Evolutionary conservation across 2,113 vertebrate genomes (phyloP).

Genomic region (Pelvicachromis taeniatus): DNA sequence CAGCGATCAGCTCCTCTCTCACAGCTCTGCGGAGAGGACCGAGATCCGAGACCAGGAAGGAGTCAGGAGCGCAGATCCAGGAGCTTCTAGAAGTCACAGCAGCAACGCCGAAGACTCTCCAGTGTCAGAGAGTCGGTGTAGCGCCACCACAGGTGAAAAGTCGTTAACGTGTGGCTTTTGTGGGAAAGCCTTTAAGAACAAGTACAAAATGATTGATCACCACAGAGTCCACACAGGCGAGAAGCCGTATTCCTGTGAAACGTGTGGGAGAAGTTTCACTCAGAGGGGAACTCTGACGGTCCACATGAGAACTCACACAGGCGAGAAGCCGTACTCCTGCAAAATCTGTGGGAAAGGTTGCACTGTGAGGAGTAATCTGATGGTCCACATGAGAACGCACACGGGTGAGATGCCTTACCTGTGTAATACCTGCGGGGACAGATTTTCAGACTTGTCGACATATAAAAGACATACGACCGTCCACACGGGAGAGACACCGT

Average conservation of each 20-base stretch:
- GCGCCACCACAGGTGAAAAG: background rate
- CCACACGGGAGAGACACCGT: background rate
- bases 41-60: background rate
- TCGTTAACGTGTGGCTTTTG: background rate
- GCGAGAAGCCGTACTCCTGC: background rate
- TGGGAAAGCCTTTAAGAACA: background rate
- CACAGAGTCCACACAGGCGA: background rate
- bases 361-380: background rate
- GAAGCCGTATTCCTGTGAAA: background rate
- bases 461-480: background rate
- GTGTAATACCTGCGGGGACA: background rate
- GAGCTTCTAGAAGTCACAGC: background rate
- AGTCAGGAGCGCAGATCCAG: background rate
- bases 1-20: background rate
- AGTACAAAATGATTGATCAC: background rate
- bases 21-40: background rate
- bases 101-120: background rate
- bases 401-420: background rate
- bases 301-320: background rate
- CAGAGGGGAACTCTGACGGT: background rate
- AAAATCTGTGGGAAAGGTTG: background rate
- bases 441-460: background rate
- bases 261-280: background rate
- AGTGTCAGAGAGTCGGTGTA: background rate
- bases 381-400: background rate